Conservation (phyloP, 92 coral and sea anemone genomes). For the Isaurus tuberculatus region DNA sequence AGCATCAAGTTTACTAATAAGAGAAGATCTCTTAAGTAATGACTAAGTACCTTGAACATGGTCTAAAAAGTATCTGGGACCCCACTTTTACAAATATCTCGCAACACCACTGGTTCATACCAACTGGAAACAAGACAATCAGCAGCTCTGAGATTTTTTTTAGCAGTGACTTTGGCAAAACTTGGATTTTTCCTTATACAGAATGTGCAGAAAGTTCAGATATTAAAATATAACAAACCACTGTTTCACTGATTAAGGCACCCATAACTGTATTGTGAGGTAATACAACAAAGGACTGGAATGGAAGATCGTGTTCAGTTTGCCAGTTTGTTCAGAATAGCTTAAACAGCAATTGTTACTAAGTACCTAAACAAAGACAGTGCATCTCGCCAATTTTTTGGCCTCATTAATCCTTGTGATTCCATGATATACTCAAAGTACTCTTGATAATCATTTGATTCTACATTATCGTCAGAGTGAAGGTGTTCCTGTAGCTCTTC, state of each 20-base stretch:
- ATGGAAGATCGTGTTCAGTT: constrained; percentile 24
- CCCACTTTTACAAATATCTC: constrained; percentile 17
- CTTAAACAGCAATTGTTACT: constrained; percentile 25
- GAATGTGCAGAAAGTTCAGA: constrained; percentile 27
- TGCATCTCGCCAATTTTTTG: constrained; percentile 41
- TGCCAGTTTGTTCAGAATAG: constrained; percentile 23
- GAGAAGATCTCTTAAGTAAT: constrained; percentile 18
- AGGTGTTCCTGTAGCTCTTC: constrained; percentile 35
- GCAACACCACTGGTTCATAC: constrained; percentile 21
- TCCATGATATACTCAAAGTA: constrained; percentile 27
- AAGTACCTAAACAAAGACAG: constrained; percentile 41
- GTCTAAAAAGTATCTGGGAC: constrained; percentile 15
- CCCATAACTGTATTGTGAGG: constrained; percentile 18
- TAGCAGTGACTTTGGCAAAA: constrained; percentile 22
- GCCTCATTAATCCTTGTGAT: constrained; percentile 24
- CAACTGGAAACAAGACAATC: constrained; percentile 25
- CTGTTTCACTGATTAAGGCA: constrained; percentile 21
- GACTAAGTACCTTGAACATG: constrained; percentile 25
- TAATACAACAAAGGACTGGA: constrained; percentile 25
- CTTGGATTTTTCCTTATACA: constrained; percentile 26
- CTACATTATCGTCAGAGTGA: constrained; percentile 33
- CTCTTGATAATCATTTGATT: constrained; percentile 30
- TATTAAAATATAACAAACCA: constrained; percentile 21
- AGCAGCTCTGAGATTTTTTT: constrained; percentile 13
- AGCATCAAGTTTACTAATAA: constrained; percentile 23